Evolutionary conservation across 2,113 vertebrate genomes (phyloP).

Genomic region (Epinephelus fuscoguttatus): DNA sequence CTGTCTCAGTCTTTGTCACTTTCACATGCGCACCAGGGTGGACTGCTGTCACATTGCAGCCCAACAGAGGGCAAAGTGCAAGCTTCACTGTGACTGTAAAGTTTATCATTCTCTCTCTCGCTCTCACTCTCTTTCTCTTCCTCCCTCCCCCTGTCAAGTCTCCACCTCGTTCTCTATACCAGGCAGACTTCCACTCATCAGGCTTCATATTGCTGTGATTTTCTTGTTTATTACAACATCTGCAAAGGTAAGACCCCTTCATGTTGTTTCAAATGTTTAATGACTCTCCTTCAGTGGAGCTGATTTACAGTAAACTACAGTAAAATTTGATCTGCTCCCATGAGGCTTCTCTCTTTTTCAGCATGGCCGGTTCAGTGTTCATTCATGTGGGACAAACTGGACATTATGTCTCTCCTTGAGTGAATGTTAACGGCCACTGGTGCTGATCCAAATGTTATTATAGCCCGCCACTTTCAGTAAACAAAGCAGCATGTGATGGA

Average conservation of each 20-base stretch:
- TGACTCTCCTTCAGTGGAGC: neutral
- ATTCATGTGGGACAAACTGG: slow-evolving; percentile 3
- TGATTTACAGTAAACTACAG: neutral
- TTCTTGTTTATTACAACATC: slow-evolving; percentile 23
- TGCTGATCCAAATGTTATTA: neutral
- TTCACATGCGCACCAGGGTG: slow-evolving; percentile 20
- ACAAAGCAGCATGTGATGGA: slow-evolving; percentile 47
- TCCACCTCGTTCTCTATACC: slow-evolving; percentile 61
- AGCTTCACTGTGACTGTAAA: slow-evolving; percentile 35
- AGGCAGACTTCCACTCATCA: slow-evolving; percentile 66
- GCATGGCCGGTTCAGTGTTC: neutral
- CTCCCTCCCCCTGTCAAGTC: slow-evolving; percentile 67
- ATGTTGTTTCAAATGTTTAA: slow-evolving; percentile 9
- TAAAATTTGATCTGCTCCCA: slow-evolving; percentile 9
- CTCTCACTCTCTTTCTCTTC: slow-evolving; percentile 35
- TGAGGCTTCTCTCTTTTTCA: neutral
- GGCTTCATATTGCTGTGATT: slow-evolving; percentile 32
- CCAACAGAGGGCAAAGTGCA: slow-evolving; percentile 80
- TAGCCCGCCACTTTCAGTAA: neutral
- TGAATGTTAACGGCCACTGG: neutral
- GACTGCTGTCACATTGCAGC: slow-evolving; percentile 56
- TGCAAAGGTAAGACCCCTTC: slow-evolving; percentile 61
- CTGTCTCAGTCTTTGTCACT: slow-evolving; percentile 1
- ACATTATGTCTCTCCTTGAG: neutral
- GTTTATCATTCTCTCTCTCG: slow-evolving; percentile 51